Evolutionary conservation across 2,113 vertebrate species (phyloP).

Genomic region (Tetrao urogallus): DNA sequence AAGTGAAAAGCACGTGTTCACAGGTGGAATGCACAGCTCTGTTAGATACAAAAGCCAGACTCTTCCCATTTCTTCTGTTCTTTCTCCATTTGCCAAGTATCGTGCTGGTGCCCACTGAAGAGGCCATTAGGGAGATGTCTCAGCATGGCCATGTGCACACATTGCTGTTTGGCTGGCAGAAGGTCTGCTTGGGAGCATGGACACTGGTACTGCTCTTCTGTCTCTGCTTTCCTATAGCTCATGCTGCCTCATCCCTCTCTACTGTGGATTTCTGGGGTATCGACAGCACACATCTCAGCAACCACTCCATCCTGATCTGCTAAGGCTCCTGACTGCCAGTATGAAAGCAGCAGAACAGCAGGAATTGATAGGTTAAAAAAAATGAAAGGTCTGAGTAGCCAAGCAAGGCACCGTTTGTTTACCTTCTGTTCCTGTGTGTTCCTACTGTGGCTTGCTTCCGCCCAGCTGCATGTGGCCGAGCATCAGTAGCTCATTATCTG

Average conservation of each 20-base stretch:
- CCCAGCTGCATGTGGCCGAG: neutral
- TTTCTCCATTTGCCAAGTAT: neutral
- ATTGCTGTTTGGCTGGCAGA: rapidly evolving
- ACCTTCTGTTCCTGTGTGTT: slow-evolving; percentile 27
- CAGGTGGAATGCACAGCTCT: neutral
- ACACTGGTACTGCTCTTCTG: rapidly evolving
- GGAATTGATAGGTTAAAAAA: neutral
- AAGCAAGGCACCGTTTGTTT: neutral
- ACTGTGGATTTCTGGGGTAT: neutral
- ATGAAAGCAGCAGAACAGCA: neutral
- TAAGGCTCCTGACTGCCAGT: neutral
- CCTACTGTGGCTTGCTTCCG: neutral
- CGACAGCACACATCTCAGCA: neutral
- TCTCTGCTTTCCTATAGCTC: neutral
- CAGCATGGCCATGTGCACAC: neutral
- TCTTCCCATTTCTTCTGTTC: neutral
- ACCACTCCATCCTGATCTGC: neutral
- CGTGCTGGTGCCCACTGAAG: rapidly evolving
- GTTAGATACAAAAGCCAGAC: neutral
- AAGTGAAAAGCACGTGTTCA: rapidly evolving
- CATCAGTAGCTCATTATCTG: neutral
- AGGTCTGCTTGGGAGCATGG: neutral
- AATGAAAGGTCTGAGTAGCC: neutral
- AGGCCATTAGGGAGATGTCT: neutral
- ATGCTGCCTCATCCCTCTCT: rapidly evolving